Percentiles rank a stretch among this genome's conserved stretches.
These are phyloP conservation scores for Bellardia bayeri DNA, from an alignment of 2,888 invertebrate genomes.

Conservation along the genomic window DNA sequence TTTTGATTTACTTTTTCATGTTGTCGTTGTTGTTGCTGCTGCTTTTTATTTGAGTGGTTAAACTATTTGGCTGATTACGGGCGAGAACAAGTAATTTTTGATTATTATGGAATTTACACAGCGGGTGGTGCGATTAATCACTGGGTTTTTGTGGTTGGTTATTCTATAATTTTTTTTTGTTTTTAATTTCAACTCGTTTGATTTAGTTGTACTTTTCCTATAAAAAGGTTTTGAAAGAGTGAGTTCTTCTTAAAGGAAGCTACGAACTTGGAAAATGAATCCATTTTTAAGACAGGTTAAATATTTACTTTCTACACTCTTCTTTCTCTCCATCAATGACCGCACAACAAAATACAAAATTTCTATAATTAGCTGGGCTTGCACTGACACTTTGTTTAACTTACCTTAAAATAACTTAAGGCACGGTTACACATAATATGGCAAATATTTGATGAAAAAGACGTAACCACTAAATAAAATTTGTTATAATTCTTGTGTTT, in stretches of 20 bases:
- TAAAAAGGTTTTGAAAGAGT: constrained; percentile 35
- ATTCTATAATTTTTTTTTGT: constrained; percentile 72
- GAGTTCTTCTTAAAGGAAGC: neutral
- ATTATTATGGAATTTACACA: constrained; percentile 81
- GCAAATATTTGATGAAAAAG: too few species aligned
- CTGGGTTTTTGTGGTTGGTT: constrained; percentile 68
- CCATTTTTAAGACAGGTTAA: too few species aligned
- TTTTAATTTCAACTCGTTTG: constrained; percentile 31
- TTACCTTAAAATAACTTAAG: too few species aligned
- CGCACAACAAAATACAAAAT: too few species aligned
- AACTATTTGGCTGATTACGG: constrained; percentile 63
- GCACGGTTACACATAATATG: too few species aligned
- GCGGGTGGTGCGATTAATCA: constrained; percentile 82
- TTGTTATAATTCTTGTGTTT: too few species aligned
- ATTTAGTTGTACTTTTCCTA: constrained; percentile 9
- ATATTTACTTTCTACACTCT: too few species aligned
- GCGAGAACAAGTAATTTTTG: constrained; percentile 75
- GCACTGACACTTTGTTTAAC: too few species aligned
- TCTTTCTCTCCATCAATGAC: too few species aligned
- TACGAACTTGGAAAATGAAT: too few species aligned
- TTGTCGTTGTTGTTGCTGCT: constrained; percentile 9
- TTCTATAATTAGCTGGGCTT: too few species aligned
- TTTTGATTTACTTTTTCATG: constrained; percentile 27
- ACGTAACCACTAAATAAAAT: too few species aligned
- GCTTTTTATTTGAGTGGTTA: constrained; percentile 43